These are phyloP conservation scores for Melanocharis versteri DNA, from an alignment of 2,113 vertebrate genomes.

Conservation along the genomic window DNA sequence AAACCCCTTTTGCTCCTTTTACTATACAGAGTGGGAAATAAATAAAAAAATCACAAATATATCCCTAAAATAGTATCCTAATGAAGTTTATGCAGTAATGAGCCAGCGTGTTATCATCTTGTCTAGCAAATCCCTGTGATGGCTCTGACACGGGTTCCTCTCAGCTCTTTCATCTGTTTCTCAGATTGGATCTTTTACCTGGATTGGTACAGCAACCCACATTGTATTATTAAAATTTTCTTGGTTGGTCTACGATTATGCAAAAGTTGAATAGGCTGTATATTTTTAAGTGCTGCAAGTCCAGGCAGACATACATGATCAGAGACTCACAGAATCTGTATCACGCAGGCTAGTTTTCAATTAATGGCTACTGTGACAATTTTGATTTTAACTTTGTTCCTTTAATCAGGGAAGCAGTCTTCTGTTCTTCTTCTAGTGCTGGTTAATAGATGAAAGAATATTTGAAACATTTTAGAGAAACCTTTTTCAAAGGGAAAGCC, in stretches of 20 bases:
- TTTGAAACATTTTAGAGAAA: neutral
- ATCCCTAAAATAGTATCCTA: neutral
- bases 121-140: neutral
- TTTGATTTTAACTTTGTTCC: neutral
- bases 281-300: neutral
- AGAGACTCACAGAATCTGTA: neutral
- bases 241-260: neutral
- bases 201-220: neutral
- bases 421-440: neutral
- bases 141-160: fast-evolving
- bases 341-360: neutral
- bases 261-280: neutral
- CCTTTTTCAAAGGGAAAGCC: neutral
- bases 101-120: neutral
- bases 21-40: neutral
- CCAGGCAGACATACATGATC: neutral
- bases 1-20: neutral
- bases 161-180: neutral
- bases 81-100: neutral
- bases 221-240: neutral
- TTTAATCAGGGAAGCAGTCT: neutral
- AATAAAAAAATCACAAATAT: neutral
- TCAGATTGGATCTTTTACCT: neutral
- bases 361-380: neutral
- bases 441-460: neutral